These are phyloP conservation scores for Xylocampa areola DNA, from an alignment of 2,888 invertebrate species.

Conservation along the genomic window DNA sequence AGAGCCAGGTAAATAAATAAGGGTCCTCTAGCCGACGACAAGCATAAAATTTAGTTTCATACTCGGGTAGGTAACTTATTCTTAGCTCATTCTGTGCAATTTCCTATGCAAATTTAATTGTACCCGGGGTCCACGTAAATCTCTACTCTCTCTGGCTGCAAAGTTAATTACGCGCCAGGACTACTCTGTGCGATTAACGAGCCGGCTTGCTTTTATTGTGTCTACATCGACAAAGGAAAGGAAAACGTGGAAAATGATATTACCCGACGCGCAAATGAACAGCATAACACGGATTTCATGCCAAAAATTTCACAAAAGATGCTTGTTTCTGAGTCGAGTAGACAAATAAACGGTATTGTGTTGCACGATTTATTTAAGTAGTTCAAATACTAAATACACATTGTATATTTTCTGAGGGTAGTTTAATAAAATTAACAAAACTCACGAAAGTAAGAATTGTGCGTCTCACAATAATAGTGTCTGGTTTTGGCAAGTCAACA, in stretches of 20 bases:
- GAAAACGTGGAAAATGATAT: slow-evolving; percentile 76
- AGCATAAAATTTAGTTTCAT: slow-evolving; percentile 82
- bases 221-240: slow-evolving; percentile 81
- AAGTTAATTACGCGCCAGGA: slow-evolving; percentile 87
- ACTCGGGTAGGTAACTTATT: slow-evolving; percentile 81
- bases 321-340: slow-evolving; percentile 9
- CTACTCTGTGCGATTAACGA: slow-evolving; percentile 84
- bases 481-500: too few species aligned
- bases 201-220: slow-evolving; percentile 83
- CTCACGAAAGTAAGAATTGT: too few species aligned
- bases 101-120: slow-evolving; percentile 90
- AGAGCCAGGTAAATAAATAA: slow-evolving; percentile 60
- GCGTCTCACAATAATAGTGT: too few species aligned
- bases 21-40: slow-evolving; percentile 61
- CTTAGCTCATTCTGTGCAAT: slow-evolving; percentile 87
- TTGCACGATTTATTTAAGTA: slow-evolving; percentile 28
- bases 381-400: too few species aligned
- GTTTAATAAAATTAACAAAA: slow-evolving; percentile 22
- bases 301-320: slow-evolving; percentile 48
- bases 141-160: slow-evolving; percentile 83
- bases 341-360: slow-evolving; percentile 34
- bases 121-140: slow-evolving; percentile 88
- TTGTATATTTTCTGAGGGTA: slow-evolving; percentile 19
- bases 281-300: slow-evolving; percentile 39
- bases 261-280: slow-evolving; percentile 65